Evolutionary conservation across 92 coral and sea anemone genomes (phyloP).

Genomic region (Zoanthus gigantus): DNA sequence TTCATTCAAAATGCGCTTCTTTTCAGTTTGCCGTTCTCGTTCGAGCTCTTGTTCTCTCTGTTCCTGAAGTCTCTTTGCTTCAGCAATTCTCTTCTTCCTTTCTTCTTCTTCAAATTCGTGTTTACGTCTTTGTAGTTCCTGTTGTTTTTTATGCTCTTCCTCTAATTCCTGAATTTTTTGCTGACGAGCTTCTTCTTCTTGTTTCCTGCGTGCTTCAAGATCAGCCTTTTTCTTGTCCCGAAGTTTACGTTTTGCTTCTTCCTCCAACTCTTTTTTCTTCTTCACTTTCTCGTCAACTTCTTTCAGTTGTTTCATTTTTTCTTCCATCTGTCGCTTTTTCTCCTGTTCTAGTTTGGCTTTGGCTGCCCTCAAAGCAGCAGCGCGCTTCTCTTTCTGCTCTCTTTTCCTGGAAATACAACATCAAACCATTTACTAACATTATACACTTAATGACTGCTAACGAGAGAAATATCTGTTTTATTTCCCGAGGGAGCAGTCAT

Average conservation of each 20-base stretch:
- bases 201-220: constrained; percentile 84
- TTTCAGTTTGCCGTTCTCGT: constrained; percentile 78
- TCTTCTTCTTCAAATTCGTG: constrained; percentile 94
- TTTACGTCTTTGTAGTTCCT: constrained; percentile 80
- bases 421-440: background rate
- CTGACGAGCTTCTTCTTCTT: constrained; percentile 76
- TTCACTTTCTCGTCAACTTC: constrained; percentile 79
- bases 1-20: constrained; percentile 74
- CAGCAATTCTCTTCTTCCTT: constrained; percentile 83
- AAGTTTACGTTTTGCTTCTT: constrained; percentile 82
- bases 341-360: constrained; percentile 74
- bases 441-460: too few relatives aligned
- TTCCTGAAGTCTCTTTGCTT: constrained; percentile 88
- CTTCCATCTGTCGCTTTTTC: constrained; percentile 82
- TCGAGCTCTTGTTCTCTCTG: constrained; percentile 83
- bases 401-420: constrained; percentile 69
- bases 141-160: constrained; percentile 76
- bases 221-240: constrained; percentile 87
- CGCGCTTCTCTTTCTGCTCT: constrained; percentile 86
- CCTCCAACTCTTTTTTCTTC: constrained; percentile 84
- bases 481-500: too few relatives aligned
- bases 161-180: constrained; percentile 74
- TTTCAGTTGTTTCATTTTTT: constrained; percentile 68
- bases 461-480: too few relatives aligned
- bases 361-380: constrained; percentile 89